Conservation (phyloP, 2,797 vertebrate species). For the Pseudochirops cupreus region DNA sequence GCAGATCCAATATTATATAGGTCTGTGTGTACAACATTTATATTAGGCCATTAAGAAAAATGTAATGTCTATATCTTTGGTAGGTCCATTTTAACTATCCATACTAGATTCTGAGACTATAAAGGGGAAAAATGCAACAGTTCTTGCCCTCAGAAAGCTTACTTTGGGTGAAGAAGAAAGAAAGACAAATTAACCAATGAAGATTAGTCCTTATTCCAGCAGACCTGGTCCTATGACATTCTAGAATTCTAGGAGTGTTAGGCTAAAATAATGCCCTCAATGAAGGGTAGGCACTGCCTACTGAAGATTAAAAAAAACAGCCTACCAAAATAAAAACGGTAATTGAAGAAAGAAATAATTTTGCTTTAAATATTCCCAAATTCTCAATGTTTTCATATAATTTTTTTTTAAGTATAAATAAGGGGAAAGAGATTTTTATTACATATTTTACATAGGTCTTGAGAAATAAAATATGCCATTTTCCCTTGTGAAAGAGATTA, state of each 20-base stretch:
- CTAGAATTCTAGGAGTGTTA: not conserved
- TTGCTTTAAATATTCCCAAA: not conserved
- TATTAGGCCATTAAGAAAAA: not conserved
- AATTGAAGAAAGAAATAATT: constrained; percentile 32
- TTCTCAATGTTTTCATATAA: constrained; percentile 22
- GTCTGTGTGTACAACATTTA: not conserved
- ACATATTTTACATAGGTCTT: not conserved
- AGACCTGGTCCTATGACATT: not conserved
- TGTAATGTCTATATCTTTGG: not conserved
- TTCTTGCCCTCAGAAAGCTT: not conserved
- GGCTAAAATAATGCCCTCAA: not conserved
- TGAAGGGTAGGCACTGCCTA: not conserved
- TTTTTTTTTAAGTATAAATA: not conserved
- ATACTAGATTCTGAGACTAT: not conserved
- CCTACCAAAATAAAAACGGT: constrained; percentile 36
- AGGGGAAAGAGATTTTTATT: constrained; percentile 25
- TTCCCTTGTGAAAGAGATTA: constrained; percentile 18
- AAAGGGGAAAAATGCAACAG: not conserved
- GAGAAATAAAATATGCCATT: not conserved
- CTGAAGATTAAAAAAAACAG: constrained; percentile 14
- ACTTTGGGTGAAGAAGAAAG: not conserved
- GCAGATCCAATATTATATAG: not conserved
- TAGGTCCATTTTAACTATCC: not conserved
- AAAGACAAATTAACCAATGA: not conserved
- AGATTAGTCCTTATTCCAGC: not conserved